Percentiles rank a stretch among this genome's conserved stretches.
Evolutionary conservation across 2,797 vertebrate species (phyloP).

Genomic region (Prionace glauca): DNA sequence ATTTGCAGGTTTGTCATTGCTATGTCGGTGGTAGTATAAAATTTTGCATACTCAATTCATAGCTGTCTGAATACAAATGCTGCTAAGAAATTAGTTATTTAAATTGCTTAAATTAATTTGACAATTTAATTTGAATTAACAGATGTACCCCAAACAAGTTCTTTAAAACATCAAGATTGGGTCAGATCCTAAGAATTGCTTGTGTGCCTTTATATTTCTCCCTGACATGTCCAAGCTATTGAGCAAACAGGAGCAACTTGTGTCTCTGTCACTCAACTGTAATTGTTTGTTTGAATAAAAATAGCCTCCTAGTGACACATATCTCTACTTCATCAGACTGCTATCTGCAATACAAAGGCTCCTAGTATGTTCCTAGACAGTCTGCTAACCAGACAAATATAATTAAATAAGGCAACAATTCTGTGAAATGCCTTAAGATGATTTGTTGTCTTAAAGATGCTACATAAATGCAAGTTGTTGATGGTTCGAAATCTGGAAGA

Average conservation of each 20-base stretch:
- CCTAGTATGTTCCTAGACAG: background rate
- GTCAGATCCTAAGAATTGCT: background rate
- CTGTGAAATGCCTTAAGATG: background rate
- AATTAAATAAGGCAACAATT: background rate
- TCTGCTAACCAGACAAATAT: background rate
- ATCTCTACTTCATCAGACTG: background rate
- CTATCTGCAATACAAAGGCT: background rate
- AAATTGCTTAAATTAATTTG: background rate
- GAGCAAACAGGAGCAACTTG: background rate
- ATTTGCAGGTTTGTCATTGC: background rate
- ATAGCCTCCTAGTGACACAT: background rate
- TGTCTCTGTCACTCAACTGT: background rate
- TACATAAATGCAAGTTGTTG: background rate
- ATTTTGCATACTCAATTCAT: background rate
- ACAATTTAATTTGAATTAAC: background rate
- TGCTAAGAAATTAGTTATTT: background rate
- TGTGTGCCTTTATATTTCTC: background rate
- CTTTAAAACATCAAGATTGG: background rate
- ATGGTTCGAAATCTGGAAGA: background rate
- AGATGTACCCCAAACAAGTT: background rate
- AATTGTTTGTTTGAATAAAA: background rate
- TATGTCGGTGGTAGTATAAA: background rate
- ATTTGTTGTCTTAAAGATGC: background rate
- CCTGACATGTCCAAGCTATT: background rate
- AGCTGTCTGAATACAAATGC: background rate